Evolutionary conservation across 2,113 vertebrate genomes (phyloP).

Genomic region (Hippocampus barbouri): DNA sequence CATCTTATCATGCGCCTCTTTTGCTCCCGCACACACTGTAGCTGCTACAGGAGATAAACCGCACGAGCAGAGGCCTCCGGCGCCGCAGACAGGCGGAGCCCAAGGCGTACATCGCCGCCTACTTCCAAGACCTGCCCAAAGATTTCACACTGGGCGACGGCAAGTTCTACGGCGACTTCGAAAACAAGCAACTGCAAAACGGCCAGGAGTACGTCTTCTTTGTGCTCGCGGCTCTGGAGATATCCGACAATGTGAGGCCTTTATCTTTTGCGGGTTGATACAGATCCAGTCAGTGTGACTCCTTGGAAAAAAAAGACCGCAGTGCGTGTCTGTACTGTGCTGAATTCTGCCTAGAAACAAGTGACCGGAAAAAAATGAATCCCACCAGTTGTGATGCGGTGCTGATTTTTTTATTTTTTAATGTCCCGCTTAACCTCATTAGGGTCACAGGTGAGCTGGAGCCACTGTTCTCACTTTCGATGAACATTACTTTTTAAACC

Average conservation of each 20-base stretch:
- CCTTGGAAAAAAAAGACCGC: no score
- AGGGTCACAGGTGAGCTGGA: no score
- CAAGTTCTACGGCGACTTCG: constrained; percentile 90
- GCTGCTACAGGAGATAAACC: constrained; percentile 94
- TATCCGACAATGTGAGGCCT: constrained; percentile 89
- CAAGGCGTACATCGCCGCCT: constrained; percentile 94
- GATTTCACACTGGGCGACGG: constrained; percentile 93
- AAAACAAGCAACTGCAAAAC: constrained; percentile 93
- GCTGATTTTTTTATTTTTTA: no score
- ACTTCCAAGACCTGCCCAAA: constrained; percentile 90
- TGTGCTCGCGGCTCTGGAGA: constrained; percentile 91
- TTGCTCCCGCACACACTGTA: constrained; percentile 48
- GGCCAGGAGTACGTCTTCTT: constrained; percentile 98
- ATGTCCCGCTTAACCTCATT: no score
- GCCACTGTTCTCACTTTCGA: not conserved
- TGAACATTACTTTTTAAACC: not conserved
- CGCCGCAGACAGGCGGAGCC: constrained; percentile 85
- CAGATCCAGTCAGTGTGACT: not conserved
- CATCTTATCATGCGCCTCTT: constrained; percentile 42
- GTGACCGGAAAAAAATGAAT: not conserved
- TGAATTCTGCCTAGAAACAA: not conserved
- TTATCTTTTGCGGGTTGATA: not conserved
- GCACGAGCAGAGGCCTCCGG: constrained; percentile 87
- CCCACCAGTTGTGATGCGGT: no score
- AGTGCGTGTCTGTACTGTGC: no score